A percentile compares a stretch with the other conserved stretches of the same genome.
phyloP scores from a whole-genome alignment of 2,797 vertebrate genomes.

The Cynopterus sphinx region DNA sequence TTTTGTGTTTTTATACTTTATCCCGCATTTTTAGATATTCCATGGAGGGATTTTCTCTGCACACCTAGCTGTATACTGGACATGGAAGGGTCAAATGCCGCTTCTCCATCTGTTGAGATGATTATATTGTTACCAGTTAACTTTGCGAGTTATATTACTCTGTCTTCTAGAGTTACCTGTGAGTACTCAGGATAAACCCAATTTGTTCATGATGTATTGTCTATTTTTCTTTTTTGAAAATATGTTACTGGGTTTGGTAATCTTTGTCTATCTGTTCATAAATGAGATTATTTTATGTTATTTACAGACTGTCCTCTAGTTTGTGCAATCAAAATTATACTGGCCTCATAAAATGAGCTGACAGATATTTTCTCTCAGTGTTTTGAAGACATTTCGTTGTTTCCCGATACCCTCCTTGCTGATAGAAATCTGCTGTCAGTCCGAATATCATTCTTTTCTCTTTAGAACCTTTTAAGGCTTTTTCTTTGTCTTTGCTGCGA shows the following conservation, averaged over 20 bases:
- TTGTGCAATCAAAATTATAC: not conserved
- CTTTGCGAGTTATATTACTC: not conserved
- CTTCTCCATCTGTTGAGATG: not conserved
- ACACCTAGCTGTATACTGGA: not conserved
- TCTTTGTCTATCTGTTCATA: not conserved
- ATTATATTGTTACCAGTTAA: not conserved
- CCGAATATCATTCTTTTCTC: not conserved
- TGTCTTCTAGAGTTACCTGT: not conserved
- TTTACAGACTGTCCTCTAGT: not conserved
- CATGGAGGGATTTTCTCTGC: not conserved
- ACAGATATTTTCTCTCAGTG: not conserved
- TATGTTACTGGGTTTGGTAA: not conserved
- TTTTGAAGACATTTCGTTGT: not conserved
- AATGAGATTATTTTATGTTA: not conserved
- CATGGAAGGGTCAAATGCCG: not conserved
- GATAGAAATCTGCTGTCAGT: not conserved
- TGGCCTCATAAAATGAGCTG: too few species aligned
- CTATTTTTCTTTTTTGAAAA: not conserved
- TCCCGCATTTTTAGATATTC: not conserved
- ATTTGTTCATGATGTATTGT: not conserved
- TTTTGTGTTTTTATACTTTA: not conserved
- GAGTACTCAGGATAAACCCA: not conserved
- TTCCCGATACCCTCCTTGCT: not conserved
- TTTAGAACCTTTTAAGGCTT: not conserved
- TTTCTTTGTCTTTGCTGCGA: not conserved